Evolutionary conservation across 2,888 invertebrate species (phyloP), one percentile per base, ranked within the genome.

Genomic region (Melanostoma scalare): DNA sequence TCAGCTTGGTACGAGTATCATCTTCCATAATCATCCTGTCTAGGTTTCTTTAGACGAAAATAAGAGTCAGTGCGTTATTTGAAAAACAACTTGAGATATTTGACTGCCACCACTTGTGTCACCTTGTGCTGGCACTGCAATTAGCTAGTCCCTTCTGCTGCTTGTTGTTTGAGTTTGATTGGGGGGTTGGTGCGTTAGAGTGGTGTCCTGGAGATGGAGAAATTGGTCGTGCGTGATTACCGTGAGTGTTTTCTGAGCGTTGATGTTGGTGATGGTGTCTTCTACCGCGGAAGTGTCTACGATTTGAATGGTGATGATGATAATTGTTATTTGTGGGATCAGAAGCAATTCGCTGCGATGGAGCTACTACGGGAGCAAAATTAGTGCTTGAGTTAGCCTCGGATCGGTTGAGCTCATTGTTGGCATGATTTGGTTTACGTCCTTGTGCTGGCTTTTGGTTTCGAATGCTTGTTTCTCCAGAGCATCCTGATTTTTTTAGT

Each of bases 251-350:
- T 31, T 88, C 86, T 73, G 88, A 88, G 44, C 89, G 88, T 0
- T 86, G 87, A 78, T 89, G 89, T 58, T 89, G 86, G n/a, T 88
- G 88, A 73, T 89, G 88, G 8, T 87, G 87, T 8, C 86, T 73
- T 3, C 88, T 86, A n/a, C 88, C 88, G 31, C 88, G 86, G 60
- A 87, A 86, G 85, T 90, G 89, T 40, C 90, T 89, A 33, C 89
- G 88, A 8, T 90, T 89, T 6, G 87, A 87, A 42, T 90, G 20
- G 20, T 20, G 89, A 86, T 90, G 89, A 10, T 89, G 88, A 85
- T 90, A 89, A 77, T 90, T 90, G 72, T 90, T 90, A 72, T 90
- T 91, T 10, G 89, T 88, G 31, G 90, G 89, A 85, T 90, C 90
- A 5, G 88, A 86, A 58, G 85, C 63, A 3, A 87, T 74, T 5